A percentile compares a stretch with the other conserved stretches of the same genome.
phyloP scores from a whole-genome alignment of 2,888 invertebrate genomes.

The Diadromus collaris region DNA sequence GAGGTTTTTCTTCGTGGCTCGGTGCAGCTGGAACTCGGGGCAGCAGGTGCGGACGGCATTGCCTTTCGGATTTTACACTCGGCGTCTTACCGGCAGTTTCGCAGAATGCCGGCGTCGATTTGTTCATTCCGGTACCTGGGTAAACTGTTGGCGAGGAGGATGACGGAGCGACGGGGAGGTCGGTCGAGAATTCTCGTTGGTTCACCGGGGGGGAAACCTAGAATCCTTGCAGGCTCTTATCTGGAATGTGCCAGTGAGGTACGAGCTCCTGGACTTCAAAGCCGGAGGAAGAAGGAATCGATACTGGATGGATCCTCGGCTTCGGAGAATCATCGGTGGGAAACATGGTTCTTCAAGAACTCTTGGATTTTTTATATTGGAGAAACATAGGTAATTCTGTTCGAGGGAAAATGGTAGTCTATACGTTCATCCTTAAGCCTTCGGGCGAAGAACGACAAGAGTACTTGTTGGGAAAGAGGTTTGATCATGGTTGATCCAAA shows the following conservation, averaged over 20 bases:
- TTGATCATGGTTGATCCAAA: not conserved
- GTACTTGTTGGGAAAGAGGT: not conserved
- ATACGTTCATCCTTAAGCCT: conserved; percentile 34
- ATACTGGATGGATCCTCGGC: conserved; percentile 72
- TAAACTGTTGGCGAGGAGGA: conserved; percentile 10
- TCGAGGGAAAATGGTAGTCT: conserved; percentile 66
- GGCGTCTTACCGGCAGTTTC: conserved; percentile 28
- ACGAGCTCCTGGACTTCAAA: conserved; percentile 65
- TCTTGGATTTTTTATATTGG: not conserved
- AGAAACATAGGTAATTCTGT: not conserved
- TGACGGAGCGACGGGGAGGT: conserved; percentile 19
- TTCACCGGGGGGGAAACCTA: conserved; percentile 53
- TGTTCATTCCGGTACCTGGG: conserved; percentile 27
- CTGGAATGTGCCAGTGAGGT: conserved; percentile 72
- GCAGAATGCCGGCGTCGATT: conserved; percentile 29
- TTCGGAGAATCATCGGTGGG: not conserved
- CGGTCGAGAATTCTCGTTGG: conserved; percentile 53
- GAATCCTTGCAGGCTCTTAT: conserved; percentile 72
- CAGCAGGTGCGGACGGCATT: conserved; percentile 50
- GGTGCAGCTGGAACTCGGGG: conserved; percentile 16
- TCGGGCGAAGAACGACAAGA: not conserved
- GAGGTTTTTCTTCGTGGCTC: conserved; percentile 11
- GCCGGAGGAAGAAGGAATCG: conserved; percentile 76
- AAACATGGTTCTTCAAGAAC: too few species aligned
- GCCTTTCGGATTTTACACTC: conserved; percentile 34